phyloP scores from a whole-genome alignment of 2,113 vertebrate genomes.

The Emydocephalus ijimae region DNA sequence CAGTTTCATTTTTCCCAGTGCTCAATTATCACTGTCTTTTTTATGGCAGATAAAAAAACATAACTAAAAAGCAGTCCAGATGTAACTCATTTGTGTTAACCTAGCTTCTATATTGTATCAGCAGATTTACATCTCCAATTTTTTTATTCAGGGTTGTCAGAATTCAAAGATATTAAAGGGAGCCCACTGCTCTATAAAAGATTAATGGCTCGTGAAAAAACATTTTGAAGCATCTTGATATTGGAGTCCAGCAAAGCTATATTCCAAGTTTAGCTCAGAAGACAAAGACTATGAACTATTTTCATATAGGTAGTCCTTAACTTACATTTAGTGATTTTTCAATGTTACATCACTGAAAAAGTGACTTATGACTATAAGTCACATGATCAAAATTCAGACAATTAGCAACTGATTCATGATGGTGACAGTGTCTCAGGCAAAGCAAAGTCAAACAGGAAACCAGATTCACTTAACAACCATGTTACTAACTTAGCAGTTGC shows the following conservation, averaged over 20 bases:
- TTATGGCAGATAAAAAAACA: slow-evolving; percentile 58
- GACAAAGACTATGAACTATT: not conserved
- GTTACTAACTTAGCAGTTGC: not conserved
- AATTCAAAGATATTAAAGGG: slow-evolving; percentile 15
- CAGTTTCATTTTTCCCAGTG: slow-evolving; percentile 19
- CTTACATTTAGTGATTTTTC: not conserved
- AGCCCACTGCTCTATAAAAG: not conserved
- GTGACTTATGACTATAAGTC: not conserved
- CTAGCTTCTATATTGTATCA: slow-evolving; percentile 14
- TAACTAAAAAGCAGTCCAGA: slow-evolving; percentile 61
- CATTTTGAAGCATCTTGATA: not conserved
- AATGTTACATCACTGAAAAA: not conserved
- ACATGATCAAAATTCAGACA: not conserved
- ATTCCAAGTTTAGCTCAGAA: not conserved
- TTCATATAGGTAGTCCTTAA: not conserved
- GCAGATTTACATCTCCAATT: slow-evolving; percentile 42
- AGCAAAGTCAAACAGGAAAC: not conserved
- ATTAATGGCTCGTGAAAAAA: slow-evolving; percentile 1
- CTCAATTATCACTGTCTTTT: slow-evolving; percentile 40
- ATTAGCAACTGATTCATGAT: not conserved
- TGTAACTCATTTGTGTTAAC: slow-evolving; percentile 55
- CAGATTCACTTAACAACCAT: not conserved
- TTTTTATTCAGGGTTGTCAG: slow-evolving; percentile 43
- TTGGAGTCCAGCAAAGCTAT: not conserved
- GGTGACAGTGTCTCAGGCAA: not conserved